Base-by-base conservation (phyloP, 2,888 invertebrate species). In the Abscondita cerata region DNA sequence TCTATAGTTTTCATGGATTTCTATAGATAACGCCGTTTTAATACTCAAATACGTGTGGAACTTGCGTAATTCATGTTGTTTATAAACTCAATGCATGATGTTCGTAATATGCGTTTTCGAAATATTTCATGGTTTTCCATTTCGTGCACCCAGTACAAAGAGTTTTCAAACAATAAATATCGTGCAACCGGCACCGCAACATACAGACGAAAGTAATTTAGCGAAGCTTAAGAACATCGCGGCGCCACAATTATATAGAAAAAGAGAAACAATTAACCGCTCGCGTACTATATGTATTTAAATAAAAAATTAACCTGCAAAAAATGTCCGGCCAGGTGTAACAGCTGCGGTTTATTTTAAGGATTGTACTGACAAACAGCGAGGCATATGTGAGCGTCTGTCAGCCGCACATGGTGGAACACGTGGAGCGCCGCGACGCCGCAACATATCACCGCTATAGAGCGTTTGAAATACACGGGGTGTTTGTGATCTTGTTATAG, bases 341-440 rank as follows among this genome's bases (percentile, higher is more conserved):
- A 78, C 80, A 79, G 80, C 80, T 79, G 80, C 70, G 74, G 75
- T 73, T 75, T 77, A 77, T 80, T 79, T 78, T 74, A 75, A 75
- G 75, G 76, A 76, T 73, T 72, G 73, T 71, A 76, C 69, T 70
- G 77, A 76, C 76, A 78, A 77, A 78, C 77, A 72, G 75, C 75
- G 69, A 70, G 72, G 75, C 78, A 78, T 73, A 76, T 77, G 78
- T 75, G 82, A 83, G 80, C 85, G 85, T 85, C 85, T 85, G 85
- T 85, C 83, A 79, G 83, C 69, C 74, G 76, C 77, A 76, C 78
- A 76, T 76, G 78, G 75, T 72, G 75, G 75, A 73, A 74, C 76
- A 78, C 83, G 83, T 82, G 78, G 81, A 81, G 84, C 85, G 85
- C 84, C 85, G 83, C 84, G 85, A 85, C 83, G 85, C 76, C 75